Evolutionary conservation across 64 coral and sea anemone species (phyloP).

Genomic region (Porites lutea): DNA sequence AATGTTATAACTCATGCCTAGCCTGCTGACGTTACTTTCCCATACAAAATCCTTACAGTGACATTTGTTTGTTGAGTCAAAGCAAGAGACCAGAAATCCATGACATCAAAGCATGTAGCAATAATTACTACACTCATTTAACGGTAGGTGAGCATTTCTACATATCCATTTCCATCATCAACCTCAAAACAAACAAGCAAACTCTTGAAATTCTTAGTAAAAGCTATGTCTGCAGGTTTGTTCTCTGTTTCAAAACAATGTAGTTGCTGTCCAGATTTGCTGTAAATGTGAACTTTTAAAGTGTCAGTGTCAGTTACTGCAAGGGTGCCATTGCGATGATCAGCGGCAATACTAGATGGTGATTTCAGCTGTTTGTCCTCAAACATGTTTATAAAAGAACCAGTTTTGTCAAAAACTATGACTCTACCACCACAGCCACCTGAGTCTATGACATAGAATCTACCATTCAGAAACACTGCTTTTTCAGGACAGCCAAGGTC

Average conservation of each 20-base stretch:
- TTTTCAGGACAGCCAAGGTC: background rate
- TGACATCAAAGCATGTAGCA: too few species aligned
- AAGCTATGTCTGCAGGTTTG: background rate
- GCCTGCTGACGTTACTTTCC: too few species aligned
- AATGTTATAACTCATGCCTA: too few species aligned
- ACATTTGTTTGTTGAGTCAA: too few species aligned
- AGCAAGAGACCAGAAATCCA: too few species aligned
- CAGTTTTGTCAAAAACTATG: conserved; percentile 54
- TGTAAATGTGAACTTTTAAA: conserved; percentile 38
- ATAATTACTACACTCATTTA: too few species aligned
- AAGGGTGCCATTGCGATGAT: conserved; percentile 22
- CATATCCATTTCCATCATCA: too few species aligned
- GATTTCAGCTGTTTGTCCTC: background rate
- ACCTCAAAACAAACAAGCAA: background rate
- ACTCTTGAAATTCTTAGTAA: conserved; percentile 3
- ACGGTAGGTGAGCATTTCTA: too few species aligned
- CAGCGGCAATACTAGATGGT: conserved; percentile 32
- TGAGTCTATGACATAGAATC: conserved; percentile 50
- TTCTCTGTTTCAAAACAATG: background rate
- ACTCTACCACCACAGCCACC: conserved; percentile 30
- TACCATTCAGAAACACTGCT: conserved; percentile 60
- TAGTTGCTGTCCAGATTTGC: background rate
- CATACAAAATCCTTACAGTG: too few species aligned
- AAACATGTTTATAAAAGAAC: conserved; percentile 20
- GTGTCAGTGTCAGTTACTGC: conserved; percentile 26